Conservation (phyloP, 2,888 invertebrate species). For the Hirtodrosophila confusa region DNA sequence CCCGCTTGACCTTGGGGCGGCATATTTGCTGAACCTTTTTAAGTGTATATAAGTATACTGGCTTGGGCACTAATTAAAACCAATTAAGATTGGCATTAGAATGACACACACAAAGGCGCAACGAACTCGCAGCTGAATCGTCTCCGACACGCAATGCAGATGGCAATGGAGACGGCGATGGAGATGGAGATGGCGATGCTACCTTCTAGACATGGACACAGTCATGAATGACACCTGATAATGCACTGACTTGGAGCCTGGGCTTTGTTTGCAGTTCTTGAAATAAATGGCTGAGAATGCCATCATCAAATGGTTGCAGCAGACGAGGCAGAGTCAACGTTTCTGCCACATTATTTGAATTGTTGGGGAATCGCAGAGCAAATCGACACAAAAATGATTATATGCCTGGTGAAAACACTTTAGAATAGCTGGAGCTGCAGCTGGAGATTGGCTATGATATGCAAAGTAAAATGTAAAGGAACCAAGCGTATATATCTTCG, state of each 20-base stretch:
- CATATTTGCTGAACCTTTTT: conserved; percentile 16
- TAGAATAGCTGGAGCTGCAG: neutral
- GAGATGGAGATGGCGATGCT: conserved; percentile 6
- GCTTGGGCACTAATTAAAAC: conserved; percentile 32
- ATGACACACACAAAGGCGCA: conserved; percentile 28
- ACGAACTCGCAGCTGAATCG: conserved; percentile 36
- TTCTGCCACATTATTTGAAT: conserved; percentile 26
- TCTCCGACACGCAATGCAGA: conserved; percentile 42
- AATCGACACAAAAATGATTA: conserved; percentile 3
- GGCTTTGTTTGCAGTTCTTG: neutral
- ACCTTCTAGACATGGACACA: neutral
- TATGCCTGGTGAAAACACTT: neutral
- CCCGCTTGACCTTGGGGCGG: conserved; percentile 45
- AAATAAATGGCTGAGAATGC: conserved; percentile 12
- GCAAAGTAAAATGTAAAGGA: neutral
- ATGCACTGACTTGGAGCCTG: neutral
- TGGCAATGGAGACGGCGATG: neutral
- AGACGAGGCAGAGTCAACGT: neutral
- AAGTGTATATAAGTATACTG: neutral
- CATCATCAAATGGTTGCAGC: conserved; percentile 4
- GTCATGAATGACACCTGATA: conserved; percentile 18
- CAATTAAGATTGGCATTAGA: conserved; percentile 48
- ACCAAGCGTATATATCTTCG: no score
- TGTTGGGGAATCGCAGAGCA: conserved; percentile 3
- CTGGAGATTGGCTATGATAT: neutral